Conservation (phyloP, 2,797 vertebrate species). For the Liasis olivaceus region DNA sequence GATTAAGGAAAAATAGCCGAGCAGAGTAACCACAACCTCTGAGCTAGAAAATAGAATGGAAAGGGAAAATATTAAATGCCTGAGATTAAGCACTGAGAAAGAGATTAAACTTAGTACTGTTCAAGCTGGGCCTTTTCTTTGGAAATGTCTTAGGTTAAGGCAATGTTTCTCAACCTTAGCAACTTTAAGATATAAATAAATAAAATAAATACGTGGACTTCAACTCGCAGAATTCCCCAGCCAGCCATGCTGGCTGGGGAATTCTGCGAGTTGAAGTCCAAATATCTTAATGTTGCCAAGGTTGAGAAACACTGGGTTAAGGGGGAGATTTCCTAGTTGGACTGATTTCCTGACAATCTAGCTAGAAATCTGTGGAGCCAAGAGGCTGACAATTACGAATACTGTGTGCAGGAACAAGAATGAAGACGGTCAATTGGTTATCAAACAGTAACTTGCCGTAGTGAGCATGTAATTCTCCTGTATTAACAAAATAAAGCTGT, state of each 20-base stretch:
- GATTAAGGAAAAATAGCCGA: not conserved
- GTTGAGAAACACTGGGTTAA: not conserved
- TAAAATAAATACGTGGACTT: too few relatives aligned
- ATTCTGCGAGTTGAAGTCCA: too few relatives aligned
- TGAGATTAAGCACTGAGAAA: not conserved
- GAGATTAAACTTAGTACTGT: not conserved
- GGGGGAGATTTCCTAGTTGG: not conserved
- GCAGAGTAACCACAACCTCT: not conserved
- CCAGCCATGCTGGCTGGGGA: too few relatives aligned
- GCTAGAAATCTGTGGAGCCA: not conserved
- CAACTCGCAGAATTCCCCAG: too few relatives aligned
- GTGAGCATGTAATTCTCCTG: not conserved
- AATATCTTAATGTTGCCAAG: not conserved
- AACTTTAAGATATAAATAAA: too few relatives aligned
- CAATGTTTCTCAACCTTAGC: too few relatives aligned
- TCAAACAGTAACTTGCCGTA: not conserved
- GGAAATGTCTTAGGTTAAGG: not conserved
- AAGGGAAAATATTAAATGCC: not conserved
- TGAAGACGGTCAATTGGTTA: not conserved
- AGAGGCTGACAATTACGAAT: not conserved
- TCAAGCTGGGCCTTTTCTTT: not conserved
- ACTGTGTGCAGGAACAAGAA: not conserved
- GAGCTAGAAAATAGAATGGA: not conserved
- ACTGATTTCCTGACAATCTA: not conserved
- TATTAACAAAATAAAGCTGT: not conserved